phyloP scores from a whole-genome alignment of 2,113 vertebrate genomes.

The Numenius arquata region DNA sequence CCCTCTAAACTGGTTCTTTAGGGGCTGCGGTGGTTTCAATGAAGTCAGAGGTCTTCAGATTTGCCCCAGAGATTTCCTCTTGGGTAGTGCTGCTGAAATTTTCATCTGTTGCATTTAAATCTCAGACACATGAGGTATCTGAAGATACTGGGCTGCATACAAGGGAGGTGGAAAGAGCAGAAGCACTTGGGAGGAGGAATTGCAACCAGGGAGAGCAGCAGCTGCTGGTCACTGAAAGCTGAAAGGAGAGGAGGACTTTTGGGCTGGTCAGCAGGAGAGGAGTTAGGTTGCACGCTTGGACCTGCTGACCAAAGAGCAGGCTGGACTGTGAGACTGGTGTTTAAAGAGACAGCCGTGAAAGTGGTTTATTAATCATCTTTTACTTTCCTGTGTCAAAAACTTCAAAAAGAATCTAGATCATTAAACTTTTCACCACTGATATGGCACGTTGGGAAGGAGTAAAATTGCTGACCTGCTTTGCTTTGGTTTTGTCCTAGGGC shows the following conservation, averaged over 20 bases:
- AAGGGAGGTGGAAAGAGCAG: not conserved
- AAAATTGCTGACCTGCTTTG: not conserved
- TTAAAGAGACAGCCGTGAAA: not conserved
- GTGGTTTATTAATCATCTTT: not conserved
- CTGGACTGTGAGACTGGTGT: not conserved
- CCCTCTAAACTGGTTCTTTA: not conserved
- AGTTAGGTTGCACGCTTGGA: not conserved
- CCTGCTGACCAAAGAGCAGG: not conserved
- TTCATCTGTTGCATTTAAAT: not conserved
- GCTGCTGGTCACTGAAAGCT: not conserved
- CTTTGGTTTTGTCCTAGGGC: not conserved
- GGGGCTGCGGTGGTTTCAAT: not conserved
- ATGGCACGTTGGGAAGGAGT: fast-evolving
- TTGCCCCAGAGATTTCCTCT: not conserved
- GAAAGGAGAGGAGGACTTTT: not conserved
- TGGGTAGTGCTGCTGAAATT: not conserved
- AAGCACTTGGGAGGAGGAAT: not conserved
- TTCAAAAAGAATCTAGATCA: not conserved
- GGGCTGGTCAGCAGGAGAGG: not conserved
- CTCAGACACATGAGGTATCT: fast-evolving
- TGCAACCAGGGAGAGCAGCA: not conserved
- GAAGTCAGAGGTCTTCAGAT: not conserved
- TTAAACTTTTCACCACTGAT: not conserved
- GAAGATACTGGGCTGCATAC: not conserved
- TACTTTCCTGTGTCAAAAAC: not conserved